Conservation (phyloP, 2,113 vertebrate species). For the Gymnarchus niloticus region DNA sequence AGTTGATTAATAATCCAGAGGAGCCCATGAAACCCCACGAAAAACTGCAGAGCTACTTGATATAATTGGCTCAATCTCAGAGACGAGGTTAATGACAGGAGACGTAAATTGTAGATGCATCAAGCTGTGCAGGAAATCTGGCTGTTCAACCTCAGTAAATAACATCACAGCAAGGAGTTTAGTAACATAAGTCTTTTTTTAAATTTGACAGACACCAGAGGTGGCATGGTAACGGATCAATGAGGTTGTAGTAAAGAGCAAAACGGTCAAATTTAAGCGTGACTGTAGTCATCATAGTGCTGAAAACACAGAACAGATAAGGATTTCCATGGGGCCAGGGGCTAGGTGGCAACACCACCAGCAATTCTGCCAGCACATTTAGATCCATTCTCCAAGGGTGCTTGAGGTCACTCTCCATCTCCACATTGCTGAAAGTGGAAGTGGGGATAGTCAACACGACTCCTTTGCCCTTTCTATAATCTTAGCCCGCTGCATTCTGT, state of each 20-base stretch:
- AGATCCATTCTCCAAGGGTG: background rate
- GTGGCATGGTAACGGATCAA: slow-evolving; percentile 11
- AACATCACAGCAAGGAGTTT: background rate
- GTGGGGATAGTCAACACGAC: slow-evolving; percentile 26
- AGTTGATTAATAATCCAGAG: background rate
- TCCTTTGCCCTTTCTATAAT: slow-evolving; percentile 25
- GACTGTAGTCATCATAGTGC: background rate
- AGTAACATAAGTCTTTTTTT: background rate
- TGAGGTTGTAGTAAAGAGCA: background rate
- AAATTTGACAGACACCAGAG: background rate
- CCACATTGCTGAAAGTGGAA: background rate
- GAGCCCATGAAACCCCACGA: background rate
- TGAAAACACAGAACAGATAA: background rate
- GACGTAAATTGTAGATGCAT: slow-evolving; percentile 25
- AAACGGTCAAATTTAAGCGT: background rate
- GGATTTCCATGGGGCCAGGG: background rate
- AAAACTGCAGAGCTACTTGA: background rate
- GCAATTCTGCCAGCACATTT: background rate
- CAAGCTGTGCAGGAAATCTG: background rate
- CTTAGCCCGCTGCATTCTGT: background rate
- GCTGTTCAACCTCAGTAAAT: slow-evolving; percentile 9
- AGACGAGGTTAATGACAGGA: slow-evolving; percentile 22
- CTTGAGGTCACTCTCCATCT: slow-evolving; percentile 8
- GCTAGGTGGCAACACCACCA: background rate
- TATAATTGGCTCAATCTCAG: slow-evolving; percentile 32